Evolutionary conservation across 2,888 invertebrate genomes (phyloP).

Genomic region (Balanococcus diminutus): DNA sequence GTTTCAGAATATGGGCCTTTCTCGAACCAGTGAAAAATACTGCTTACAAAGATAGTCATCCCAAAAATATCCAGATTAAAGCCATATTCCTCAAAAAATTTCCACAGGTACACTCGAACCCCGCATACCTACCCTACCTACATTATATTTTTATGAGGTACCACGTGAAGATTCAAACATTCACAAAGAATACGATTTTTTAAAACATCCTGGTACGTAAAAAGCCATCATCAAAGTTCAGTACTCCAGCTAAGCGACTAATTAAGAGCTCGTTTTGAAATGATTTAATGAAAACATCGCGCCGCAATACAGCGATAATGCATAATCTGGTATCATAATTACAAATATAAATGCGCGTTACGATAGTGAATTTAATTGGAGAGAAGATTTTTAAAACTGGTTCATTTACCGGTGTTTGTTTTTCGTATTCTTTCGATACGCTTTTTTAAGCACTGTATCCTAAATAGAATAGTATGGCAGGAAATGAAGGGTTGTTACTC

Average conservation of each 20-base stretch:
- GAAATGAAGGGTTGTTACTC: conserved; percentile 34
- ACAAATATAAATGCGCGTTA: neutral
- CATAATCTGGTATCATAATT: neutral
- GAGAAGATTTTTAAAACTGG: conserved; percentile 37
- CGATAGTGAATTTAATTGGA: conserved; percentile 17
- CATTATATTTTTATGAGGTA: no score
- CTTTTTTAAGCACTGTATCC: conserved; percentile 29
- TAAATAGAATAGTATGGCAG: conserved; percentile 13
- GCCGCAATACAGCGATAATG: neutral
- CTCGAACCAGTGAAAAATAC: no score
- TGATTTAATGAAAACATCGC: conserved; percentile 27
- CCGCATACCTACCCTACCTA: no score
- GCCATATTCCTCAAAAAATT: no score
- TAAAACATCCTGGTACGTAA: neutral
- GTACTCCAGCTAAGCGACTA: conserved; percentile 5
- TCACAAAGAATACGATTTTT: neutral
- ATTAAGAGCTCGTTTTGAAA: conserved; percentile 24
- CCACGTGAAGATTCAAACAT: no score
- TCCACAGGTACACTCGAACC: no score
- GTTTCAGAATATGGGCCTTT: no score
- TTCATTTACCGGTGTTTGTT: conserved; percentile 34
- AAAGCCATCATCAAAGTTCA: neutral
- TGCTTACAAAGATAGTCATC: no score
- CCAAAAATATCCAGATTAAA: no score
- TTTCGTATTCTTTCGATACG: conserved; percentile 32